These are phyloP conservation scores for Hemibagrus wyckioides DNA, from an alignment of 2,113 vertebrate genomes.

Conservation along the genomic window DNA sequence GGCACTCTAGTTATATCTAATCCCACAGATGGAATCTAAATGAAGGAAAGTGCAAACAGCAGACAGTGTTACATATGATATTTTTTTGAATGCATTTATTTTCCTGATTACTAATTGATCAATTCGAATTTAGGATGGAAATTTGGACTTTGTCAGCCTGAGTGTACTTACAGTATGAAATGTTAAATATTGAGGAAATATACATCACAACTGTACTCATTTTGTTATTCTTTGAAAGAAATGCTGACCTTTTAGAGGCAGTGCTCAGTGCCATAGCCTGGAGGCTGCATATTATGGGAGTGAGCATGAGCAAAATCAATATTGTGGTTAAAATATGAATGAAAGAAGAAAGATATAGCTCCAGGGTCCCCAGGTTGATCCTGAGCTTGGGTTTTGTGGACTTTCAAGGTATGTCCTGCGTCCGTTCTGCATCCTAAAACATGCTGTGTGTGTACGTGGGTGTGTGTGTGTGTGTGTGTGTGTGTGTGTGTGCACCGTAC, in stretches of 20 bases:
- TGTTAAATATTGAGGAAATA: neutral
- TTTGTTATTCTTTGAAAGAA: neutral
- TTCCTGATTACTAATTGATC: neutral
- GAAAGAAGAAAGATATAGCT: neutral
- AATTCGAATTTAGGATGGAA: neutral
- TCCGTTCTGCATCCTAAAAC: neutral
- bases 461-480: neutral
- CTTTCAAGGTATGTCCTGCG: neutral
- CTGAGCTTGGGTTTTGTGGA: neutral
- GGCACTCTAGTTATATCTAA: neutral
- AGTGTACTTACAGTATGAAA: neutral
- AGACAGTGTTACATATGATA: neutral
- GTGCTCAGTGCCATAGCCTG: neutral
- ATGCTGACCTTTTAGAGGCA: neutral
- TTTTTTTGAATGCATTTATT: neutral
- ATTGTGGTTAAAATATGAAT: neutral
- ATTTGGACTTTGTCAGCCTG: neutral
- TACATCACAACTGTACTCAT: neutral
- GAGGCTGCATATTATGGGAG: neutral
- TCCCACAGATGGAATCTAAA: neutral
- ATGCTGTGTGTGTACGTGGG: too few relatives aligned
- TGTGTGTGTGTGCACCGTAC: neutral
- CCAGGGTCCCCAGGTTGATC: neutral
- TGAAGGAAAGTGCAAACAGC: neutral
- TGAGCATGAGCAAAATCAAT: neutral